These are phyloP conservation scores for Eubucco bourcierii DNA, from an alignment of 2,113 vertebrate species.

Conservation along the genomic window DNA sequence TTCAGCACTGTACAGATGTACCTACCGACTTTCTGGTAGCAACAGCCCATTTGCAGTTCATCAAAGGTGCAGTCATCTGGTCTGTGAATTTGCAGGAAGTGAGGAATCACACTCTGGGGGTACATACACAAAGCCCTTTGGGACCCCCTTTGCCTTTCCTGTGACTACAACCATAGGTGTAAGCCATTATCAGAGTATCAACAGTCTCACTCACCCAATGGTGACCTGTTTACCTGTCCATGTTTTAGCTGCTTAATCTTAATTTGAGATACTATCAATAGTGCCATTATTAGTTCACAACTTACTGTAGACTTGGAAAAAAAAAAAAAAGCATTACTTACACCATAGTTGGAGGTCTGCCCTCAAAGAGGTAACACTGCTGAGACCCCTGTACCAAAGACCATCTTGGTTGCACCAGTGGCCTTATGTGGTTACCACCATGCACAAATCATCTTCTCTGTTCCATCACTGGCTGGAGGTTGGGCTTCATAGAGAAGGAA, in stretches of 20 bases:
- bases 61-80: neutral
- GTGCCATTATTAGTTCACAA: neutral
- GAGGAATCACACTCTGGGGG: neutral
- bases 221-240: neutral
- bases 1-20: fast-evolving
- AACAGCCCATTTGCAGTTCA: neutral
- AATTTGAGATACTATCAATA: neutral
- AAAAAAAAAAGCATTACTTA: neutral
- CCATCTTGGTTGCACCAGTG: neutral
- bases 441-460: neutral
- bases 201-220: fast-evolving
- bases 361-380: neutral
- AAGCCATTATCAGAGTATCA: neutral
- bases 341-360: neutral
- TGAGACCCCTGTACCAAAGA: neutral
- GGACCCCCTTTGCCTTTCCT: neutral
- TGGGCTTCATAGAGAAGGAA: neutral
- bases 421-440: neutral
- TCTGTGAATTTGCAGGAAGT: neutral
- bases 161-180: fast-evolving
- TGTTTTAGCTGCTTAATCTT: neutral
- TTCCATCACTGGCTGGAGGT: neutral
- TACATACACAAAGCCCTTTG: fast-evolving
- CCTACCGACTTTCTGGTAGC: neutral
- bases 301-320: neutral